A percentile compares a stretch with the other conserved stretches of the same genome.
Evolutionary conservation across 53 echinoderm and acorn worm genomes (phyloP).

Genomic region (Henricia sp.): DNA sequence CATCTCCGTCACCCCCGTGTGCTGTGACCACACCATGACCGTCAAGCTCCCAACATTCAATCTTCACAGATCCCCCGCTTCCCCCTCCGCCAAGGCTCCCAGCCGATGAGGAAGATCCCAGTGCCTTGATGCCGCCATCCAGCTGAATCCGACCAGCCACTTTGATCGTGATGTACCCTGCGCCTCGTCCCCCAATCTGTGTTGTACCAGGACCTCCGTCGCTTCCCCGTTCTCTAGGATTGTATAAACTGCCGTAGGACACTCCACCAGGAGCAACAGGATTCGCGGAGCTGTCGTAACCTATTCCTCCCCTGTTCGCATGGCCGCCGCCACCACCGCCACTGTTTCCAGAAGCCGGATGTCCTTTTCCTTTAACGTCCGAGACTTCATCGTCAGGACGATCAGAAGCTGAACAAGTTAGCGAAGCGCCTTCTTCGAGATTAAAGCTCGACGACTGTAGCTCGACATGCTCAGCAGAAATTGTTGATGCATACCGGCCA

Average conservation of each 20-base stretch:
- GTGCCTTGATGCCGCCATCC: slow-evolving; percentile 79
- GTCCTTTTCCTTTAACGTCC: slow-evolving; percentile 55
- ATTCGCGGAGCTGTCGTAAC: slow-evolving; percentile 58
- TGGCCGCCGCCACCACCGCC: slow-evolving; percentile 87
- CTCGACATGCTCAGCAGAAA: slow-evolving; percentile 82
- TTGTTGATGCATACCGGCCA: slow-evolving; percentile 73
- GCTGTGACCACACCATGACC: slow-evolving; percentile 84
- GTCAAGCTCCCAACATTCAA: slow-evolving; percentile 70
- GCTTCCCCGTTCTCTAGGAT: slow-evolving; percentile 76
- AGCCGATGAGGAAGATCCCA: slow-evolving; percentile 63
- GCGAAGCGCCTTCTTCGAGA: slow-evolving; percentile 75
- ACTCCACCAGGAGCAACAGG: slow-evolving; percentile 63
- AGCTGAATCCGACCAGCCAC: slow-evolving; percentile 74
- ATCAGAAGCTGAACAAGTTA: slow-evolving; percentile 79
- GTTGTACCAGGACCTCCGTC: slow-evolving; percentile 71
- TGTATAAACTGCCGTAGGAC: slow-evolving; percentile 80
- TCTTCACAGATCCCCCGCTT: slow-evolving; percentile 77
- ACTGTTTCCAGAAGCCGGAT: slow-evolving; percentile 41
- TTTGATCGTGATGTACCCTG: slow-evolving; percentile 65
- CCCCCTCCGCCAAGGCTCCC: slow-evolving; percentile 80
- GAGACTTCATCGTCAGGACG: slow-evolving; percentile 78
- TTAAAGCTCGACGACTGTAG: slow-evolving; percentile 68
- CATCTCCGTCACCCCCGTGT: slow-evolving; percentile 85
- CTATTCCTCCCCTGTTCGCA: slow-evolving; percentile 80
- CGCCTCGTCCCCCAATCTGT: slow-evolving; percentile 71